Percentiles rank a stretch among this genome's conserved stretches.
phyloP scores from a whole-genome alignment of 1,140 invertebrate species.

The Solenopsis invicta region DNA sequence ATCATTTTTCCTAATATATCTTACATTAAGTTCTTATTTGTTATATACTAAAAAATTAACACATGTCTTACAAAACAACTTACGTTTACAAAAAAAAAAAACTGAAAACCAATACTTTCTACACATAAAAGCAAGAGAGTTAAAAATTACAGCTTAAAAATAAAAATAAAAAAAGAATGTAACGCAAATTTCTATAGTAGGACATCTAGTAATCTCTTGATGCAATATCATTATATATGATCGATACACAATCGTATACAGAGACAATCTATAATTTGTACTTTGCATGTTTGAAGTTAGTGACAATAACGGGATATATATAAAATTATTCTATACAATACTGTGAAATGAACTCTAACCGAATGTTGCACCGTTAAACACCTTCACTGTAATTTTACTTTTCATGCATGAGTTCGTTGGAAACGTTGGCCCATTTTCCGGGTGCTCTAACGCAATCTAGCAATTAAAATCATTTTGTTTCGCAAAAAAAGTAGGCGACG shows the following conservation, averaged over 20 bases:
- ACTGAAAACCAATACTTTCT: not conserved
- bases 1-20: not conserved
- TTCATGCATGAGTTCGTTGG: constrained; percentile 31
- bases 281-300: constrained; percentile 25
- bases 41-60: not conserved
- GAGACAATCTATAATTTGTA: constrained; percentile 29
- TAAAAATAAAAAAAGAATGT: not conserved
- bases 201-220: constrained; percentile 24
- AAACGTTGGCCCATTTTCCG: constrained; percentile 57
- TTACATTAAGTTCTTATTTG: too few species aligned
- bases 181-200: constrained; percentile 13
- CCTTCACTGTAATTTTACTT: constrained; percentile 31
- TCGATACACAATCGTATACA: constrained; percentile 15
- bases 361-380: constrained; percentile 6
- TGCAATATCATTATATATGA: constrained; percentile 2
- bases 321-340: constrained; percentile 28
- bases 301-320: not conserved
- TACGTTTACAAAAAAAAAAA: not conserved
- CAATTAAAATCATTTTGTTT: constrained; percentile 61
- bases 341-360: constrained; percentile 38
- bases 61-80: not conserved
- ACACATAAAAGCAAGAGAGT: not conserved
- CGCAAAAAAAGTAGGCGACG: constrained; percentile 55
- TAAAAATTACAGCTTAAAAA: not conserved
- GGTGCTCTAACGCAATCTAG: constrained; percentile 29